phyloP scores from a whole-genome alignment of 2,113 vertebrate genomes.

The Triplophysa siluroides region DNA sequence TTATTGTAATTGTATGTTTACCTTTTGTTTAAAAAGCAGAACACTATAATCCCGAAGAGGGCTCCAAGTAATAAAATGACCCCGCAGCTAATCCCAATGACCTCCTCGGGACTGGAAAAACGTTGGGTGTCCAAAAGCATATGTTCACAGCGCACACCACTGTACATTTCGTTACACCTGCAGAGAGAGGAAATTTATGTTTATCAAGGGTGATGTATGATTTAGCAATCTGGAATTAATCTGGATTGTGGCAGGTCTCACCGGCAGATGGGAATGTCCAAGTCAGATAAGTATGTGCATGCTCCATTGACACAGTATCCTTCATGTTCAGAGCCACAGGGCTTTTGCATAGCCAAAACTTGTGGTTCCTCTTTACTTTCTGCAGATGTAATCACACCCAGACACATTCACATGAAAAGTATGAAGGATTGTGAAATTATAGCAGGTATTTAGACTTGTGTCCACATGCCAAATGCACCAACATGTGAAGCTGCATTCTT shows the following conservation, averaged over 20 bases:
- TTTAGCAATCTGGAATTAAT: not conserved
- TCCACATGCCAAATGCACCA: conserved; percentile 18
- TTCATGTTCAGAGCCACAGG: conserved; percentile 56
- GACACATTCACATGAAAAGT: not conserved
- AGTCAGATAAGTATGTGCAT: conserved; percentile 69
- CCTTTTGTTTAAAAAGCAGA: conserved; percentile 60
- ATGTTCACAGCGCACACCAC: conserved; percentile 62
- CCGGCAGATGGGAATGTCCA: conserved; percentile 63
- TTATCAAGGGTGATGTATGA: not conserved
- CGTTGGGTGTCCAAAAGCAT: accelerated
- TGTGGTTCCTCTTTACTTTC: conserved; percentile 48
- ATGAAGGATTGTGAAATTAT: not conserved
- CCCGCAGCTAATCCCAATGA: conserved; percentile 64
- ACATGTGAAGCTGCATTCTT: not conserved
- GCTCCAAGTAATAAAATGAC: conserved; percentile 54
- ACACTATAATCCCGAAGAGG: conserved; percentile 44
- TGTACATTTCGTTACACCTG: conserved; percentile 63
- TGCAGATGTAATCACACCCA: conserved; percentile 31
- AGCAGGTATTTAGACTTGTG: conserved; percentile 35
- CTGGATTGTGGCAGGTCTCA: conserved; percentile 51
- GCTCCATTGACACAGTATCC: conserved; percentile 65
- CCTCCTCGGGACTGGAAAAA: conserved; percentile 10
- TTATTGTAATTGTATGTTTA: too few relatives aligned
- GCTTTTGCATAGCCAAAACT: conserved; percentile 33
- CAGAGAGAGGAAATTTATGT: not conserved